Conservation (phyloP, 2,888 invertebrate species). For the Torymus aiolomorphi region DNA sequence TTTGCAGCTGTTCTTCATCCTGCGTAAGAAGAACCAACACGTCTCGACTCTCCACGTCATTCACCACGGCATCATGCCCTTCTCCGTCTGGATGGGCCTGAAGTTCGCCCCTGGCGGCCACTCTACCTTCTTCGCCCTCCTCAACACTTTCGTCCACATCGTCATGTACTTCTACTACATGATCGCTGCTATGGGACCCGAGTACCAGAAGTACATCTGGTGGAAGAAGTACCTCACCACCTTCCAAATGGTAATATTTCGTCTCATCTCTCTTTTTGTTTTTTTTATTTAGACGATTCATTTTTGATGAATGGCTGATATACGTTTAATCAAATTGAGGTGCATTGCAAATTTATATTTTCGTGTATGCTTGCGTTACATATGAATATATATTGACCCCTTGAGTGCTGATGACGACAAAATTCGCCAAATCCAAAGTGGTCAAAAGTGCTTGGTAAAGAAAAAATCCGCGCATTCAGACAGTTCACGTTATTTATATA, state of each 20-base stretch:
- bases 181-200: constrained; percentile 94
- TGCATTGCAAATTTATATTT: no score
- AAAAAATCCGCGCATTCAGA: no score
- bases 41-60: constrained; percentile 96
- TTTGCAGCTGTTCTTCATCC: constrained; percentile 88
- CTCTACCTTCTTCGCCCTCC: constrained; percentile 95
- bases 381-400: no score
- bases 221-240: constrained; percentile 98
- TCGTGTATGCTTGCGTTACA: no score
- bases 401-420: no score
- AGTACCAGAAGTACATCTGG: constrained; percentile 95
- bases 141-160: constrained; percentile 96
- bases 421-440: no score
- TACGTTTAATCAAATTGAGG: no score
- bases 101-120: constrained; percentile 98
- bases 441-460: no score
- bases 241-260: constrained; percentile 89
- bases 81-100: constrained; percentile 94
- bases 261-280: not conserved
- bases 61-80: constrained; percentile 97
- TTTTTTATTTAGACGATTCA: not conserved
- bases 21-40: constrained; percentile 95
- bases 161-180: constrained; percentile 99
- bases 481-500: no score
- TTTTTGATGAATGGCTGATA: no score